phyloP scores from a whole-genome alignment of 2,888 invertebrate genomes.

The Bombylius major region DNA sequence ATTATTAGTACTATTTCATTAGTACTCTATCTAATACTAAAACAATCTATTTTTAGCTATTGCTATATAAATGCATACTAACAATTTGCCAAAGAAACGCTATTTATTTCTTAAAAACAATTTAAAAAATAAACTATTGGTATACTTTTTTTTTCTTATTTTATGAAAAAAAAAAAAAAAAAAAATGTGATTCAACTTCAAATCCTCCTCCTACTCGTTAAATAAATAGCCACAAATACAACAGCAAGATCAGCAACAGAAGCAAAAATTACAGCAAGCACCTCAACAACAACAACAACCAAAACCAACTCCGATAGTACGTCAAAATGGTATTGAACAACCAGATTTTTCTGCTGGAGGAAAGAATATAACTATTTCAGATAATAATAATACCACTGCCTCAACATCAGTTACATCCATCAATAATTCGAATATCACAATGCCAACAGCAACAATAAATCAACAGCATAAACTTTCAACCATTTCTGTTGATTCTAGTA shows the following conservation, averaged over 20 bases:
- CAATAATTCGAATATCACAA: neutral
- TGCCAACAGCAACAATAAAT: neutral
- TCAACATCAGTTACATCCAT: neutral
- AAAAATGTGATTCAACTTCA: too few species aligned
- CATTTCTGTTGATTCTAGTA: neutral
- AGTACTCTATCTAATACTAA: too few species aligned
- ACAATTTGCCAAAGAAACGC: too few species aligned
- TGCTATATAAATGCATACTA: too few species aligned
- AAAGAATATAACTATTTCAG: neutral
- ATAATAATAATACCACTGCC: neutral
- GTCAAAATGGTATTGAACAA: neutral
- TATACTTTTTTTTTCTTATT: too few species aligned
- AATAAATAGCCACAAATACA: too few species aligned
- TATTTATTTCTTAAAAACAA: too few species aligned
- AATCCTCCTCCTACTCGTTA: too few species aligned
- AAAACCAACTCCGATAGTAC: neutral
- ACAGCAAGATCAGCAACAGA: conserved; percentile 7
- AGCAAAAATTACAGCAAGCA: conserved; percentile 8
- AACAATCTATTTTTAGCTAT: too few species aligned
- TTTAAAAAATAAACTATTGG: too few species aligned
- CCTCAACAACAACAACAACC: conserved; percentile 3
- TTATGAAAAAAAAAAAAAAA: too few species aligned
- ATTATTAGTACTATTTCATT: too few species aligned
- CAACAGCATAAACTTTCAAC: neutral
- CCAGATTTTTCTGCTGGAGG: neutral